These are phyloP conservation scores for Apis laboriosa DNA, from an alignment of 1,140 invertebrate species.

Conservation along the genomic window DNA sequence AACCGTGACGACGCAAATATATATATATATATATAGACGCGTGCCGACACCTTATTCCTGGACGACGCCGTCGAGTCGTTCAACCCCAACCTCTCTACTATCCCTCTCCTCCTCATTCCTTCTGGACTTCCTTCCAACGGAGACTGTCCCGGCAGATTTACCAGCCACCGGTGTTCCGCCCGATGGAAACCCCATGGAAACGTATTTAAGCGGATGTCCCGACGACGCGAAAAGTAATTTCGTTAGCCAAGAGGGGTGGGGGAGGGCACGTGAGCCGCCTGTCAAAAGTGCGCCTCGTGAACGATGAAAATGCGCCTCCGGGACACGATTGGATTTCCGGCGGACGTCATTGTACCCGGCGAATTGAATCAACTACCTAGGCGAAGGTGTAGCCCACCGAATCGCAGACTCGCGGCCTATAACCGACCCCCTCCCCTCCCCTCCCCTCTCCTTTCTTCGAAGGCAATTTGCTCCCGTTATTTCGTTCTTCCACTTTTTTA, in stretches of 20 bases:
- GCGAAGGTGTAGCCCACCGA: neutral
- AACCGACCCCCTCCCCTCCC: neutral
- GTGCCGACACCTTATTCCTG: conserved; percentile 54
- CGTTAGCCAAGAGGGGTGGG: conserved; percentile 37
- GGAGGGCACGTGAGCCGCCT: conserved; percentile 58
- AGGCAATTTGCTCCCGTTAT: conserved; percentile 15
- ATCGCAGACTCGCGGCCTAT: conserved; percentile 18
- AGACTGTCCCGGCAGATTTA: conserved; percentile 40
- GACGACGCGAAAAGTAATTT: conserved; percentile 66
- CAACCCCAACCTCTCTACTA: neutral
- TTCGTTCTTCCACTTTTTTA: neutral
- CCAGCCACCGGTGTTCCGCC: neutral
- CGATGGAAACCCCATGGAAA: conserved; percentile 56
- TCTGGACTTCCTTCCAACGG: conserved; percentile 7
- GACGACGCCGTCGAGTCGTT: conserved; percentile 29
- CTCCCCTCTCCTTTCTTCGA: no score
- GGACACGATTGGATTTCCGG: conserved; percentile 56
- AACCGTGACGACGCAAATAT: conserved; percentile 48
- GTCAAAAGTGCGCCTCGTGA: conserved; percentile 53
- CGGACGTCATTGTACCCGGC: conserved; percentile 40
- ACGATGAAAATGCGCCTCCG: conserved; percentile 49
- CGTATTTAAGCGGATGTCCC: conserved; percentile 62
- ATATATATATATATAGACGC: conserved; percentile 48
- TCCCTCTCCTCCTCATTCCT: neutral
- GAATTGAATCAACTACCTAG: conserved; percentile 40